A percentile compares a stretch with the other conserved stretches of the same genome.
Conservation (phyloP, 2,888 invertebrate species). For the Escarpia spicata region DNA sequence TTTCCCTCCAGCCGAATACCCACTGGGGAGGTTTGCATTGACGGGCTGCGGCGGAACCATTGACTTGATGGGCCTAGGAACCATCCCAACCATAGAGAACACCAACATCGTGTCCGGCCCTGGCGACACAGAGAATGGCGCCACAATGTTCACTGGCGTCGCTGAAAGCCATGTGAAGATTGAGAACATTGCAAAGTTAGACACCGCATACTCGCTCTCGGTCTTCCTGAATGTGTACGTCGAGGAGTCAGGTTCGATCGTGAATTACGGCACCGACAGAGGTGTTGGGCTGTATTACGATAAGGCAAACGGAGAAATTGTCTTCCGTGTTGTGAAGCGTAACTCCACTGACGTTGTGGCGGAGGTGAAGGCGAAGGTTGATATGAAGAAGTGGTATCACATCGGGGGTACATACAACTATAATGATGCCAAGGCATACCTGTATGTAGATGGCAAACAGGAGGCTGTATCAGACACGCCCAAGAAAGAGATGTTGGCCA, state of each 20-base stretch:
- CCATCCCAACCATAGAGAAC: background rate
- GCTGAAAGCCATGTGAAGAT: background rate
- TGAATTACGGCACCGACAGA: background rate
- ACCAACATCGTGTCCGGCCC: background rate
- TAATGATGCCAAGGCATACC: background rate
- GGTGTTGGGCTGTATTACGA: background rate
- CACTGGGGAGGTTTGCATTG: background rate
- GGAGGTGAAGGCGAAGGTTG: background rate
- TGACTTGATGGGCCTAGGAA: background rate
- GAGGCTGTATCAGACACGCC: background rate
- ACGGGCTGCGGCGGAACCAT: background rate
- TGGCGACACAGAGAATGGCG: background rate
- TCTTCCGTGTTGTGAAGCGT: background rate
- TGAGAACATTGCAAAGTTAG: background rate
- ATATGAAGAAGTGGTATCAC: background rate
- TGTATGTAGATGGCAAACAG: background rate
- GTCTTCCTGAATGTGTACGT: background rate
- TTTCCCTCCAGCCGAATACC: background rate
- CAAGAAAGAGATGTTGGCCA: background rate
- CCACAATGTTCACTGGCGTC: background rate
- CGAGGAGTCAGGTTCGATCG: background rate
- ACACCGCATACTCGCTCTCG: background rate
- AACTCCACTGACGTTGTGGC: background rate
- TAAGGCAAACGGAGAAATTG: background rate
- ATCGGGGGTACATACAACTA: background rate